Conservation (phyloP, 2,113 vertebrate genomes). For the Peromyscus polionotus region DNA sequence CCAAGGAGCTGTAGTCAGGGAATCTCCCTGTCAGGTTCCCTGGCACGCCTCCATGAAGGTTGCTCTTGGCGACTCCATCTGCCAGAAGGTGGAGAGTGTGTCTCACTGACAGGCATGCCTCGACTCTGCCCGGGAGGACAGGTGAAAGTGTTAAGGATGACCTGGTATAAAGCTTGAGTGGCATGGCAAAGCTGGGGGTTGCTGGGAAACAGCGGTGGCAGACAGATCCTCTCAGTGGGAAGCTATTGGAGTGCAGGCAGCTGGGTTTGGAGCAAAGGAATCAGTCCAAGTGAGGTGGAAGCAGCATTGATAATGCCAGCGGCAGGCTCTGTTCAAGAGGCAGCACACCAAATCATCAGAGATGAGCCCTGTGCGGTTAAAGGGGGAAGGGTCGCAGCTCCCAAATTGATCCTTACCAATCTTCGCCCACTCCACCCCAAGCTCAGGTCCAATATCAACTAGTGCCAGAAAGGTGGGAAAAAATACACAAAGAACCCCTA, state of each 20-base stretch:
- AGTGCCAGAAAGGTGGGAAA: neutral
- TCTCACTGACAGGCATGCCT: neutral
- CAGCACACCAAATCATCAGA: neutral
- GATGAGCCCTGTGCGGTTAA: neutral
- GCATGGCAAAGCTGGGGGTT: neutral
- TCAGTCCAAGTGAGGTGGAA: neutral
- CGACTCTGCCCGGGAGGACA: neutral
- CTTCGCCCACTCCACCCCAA: neutral
- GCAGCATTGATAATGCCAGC: neutral
- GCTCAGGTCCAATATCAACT: neutral
- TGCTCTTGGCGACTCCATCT: constrained; percentile 27
- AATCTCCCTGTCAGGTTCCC: neutral
- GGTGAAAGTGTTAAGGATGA: neutral
- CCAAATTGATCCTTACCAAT: neutral
- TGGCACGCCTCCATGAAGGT: neutral
- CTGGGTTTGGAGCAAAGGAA: constrained; percentile 49
- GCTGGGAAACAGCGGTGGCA: constrained; percentile 29
- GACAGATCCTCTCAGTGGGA: neutral
- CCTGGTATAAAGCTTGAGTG: neutral
- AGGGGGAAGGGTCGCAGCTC: neutral
- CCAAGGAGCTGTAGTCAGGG: neutral
- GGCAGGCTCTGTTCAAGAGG: constrained; percentile 4
- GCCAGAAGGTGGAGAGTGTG: neutral
- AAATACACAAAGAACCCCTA: neutral
- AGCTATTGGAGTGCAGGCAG: neutral